These are phyloP conservation scores for Sus cebifrons DNA, from an alignment of 2,797 vertebrate species.

Conservation along the genomic window DNA sequence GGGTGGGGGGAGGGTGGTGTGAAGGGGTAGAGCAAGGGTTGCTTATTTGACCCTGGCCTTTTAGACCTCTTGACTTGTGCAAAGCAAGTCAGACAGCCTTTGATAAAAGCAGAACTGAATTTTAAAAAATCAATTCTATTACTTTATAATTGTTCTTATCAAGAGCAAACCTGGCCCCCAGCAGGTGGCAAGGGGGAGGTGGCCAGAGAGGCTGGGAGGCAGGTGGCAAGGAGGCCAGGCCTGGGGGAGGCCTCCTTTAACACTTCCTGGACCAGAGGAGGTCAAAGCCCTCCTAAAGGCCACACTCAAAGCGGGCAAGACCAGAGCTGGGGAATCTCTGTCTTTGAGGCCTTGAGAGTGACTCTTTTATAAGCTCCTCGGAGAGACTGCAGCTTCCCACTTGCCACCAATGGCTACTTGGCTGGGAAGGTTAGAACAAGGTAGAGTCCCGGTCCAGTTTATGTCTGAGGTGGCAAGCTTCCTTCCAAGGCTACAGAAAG, in stretches of 20 bases:
- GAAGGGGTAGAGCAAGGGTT: background rate
- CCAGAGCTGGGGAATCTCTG: background rate
- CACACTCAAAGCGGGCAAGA: background rate
- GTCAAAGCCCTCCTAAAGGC: background rate
- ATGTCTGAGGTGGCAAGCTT: background rate
- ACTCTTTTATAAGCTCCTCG: background rate
- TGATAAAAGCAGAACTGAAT: background rate
- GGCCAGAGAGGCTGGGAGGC: background rate
- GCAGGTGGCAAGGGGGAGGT: too few species aligned
- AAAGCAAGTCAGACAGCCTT: background rate
- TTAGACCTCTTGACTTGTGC: background rate
- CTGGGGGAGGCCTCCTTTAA: background rate
- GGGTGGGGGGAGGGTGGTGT: rapidly evolving
- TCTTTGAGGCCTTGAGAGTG: background rate
- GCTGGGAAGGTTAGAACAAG: background rate
- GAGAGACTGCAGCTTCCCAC: background rate
- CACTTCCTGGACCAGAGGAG: background rate
- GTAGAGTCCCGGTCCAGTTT: background rate
- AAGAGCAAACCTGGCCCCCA: background rate
- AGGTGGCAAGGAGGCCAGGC: background rate
- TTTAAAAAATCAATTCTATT: background rate
- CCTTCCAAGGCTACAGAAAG: background rate
- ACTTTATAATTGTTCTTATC: background rate
- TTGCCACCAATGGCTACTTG: background rate
- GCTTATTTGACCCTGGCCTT: background rate